These are phyloP conservation scores for Physocephala rufipes DNA, from an alignment of 2,888 invertebrate species.

Conservation along the genomic window DNA sequence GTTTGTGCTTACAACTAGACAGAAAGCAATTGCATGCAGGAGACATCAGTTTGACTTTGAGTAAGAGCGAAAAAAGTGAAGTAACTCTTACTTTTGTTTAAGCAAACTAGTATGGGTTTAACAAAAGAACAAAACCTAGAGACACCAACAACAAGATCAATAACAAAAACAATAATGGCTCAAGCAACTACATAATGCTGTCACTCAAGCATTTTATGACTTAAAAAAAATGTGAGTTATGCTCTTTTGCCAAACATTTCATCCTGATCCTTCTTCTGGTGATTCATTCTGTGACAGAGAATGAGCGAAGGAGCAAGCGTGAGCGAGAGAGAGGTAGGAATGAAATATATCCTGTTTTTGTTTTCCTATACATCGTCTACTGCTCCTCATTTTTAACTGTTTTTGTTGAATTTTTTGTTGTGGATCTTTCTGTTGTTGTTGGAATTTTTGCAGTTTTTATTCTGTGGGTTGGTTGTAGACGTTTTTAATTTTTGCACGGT, in stretches of 20 bases:
- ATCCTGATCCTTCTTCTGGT: constrained; percentile 21
- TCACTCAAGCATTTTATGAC: constrained; percentile 34
- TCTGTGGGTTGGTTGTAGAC: neutral
- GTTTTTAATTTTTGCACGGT: constrained; percentile 1
- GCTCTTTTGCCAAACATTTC: constrained; percentile 28
- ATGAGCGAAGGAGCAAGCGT: too few species aligned
- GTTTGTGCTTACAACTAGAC: neutral
- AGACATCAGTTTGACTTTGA: neutral
- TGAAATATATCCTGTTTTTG: neutral
- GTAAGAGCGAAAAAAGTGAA: neutral
- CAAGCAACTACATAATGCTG: constrained; percentile 4
- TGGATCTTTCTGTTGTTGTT: neutral
- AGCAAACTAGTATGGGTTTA: too few species aligned
- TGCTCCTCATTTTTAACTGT: neutral
- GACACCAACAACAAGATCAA: neutral
- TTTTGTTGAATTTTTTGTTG: neutral
- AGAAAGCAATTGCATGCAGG: neutral
- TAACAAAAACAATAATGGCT: neutral
- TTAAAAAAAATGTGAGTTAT: constrained; percentile 32
- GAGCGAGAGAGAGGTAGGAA: constrained; percentile 12
- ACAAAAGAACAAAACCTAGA: too few species aligned
- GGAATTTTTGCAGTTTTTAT: neutral
- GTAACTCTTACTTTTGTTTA: neutral
- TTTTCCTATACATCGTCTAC: neutral
- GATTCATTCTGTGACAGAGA: too few species aligned